Percentiles rank a stretch among this genome's conserved stretches.
These are phyloP conservation scores for Chromoteleia sp. DNA, from an alignment of 2,888 invertebrate genomes.

Conservation along the genomic window DNA sequence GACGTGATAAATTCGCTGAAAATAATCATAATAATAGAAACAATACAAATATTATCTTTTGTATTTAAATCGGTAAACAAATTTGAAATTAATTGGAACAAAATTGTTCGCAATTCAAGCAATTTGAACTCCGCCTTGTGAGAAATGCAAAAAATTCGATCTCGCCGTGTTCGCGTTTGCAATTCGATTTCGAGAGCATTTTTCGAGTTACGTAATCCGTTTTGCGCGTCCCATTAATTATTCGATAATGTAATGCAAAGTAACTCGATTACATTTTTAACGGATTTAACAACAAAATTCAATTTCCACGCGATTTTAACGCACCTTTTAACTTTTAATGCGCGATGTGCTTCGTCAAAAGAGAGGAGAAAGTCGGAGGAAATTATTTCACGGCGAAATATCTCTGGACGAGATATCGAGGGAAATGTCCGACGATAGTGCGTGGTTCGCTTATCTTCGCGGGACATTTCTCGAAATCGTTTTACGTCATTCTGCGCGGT, in stretches of 20 bases:
- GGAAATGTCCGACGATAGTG: conserved; percentile 13
- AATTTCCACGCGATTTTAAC: conserved; percentile 37
- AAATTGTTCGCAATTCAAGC: too few relatives aligned
- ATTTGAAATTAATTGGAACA: too few relatives aligned
- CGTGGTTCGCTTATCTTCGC: conserved; percentile 17
- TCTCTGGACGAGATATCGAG: conserved; percentile 9
- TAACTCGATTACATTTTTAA: conserved; percentile 48
- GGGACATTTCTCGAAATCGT: conserved; percentile 10
- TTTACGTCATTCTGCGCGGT: not conserved
- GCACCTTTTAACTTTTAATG: conserved; percentile 42
- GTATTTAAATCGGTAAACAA: too few relatives aligned
- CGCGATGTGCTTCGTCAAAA: conserved; percentile 2
- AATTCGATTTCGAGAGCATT: not conserved
- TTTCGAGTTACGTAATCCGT: conserved; percentile 25
- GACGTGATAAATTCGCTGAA: too few relatives aligned
- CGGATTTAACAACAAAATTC: conserved; percentile 33
- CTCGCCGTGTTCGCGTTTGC: too few relatives aligned
- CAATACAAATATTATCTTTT: too few relatives aligned
- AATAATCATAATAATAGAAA: too few relatives aligned
- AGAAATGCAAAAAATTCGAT: not conserved
- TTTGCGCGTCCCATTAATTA: conserved; percentile 37
- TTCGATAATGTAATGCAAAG: conserved; percentile 37
- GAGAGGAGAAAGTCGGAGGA: not conserved
- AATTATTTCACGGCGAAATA: conserved; percentile 9
- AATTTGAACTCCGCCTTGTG: too few relatives aligned